Base-by-base conservation (phyloP, 2,888 invertebrate genomes). In the Ephialtes manifestator region DNA sequence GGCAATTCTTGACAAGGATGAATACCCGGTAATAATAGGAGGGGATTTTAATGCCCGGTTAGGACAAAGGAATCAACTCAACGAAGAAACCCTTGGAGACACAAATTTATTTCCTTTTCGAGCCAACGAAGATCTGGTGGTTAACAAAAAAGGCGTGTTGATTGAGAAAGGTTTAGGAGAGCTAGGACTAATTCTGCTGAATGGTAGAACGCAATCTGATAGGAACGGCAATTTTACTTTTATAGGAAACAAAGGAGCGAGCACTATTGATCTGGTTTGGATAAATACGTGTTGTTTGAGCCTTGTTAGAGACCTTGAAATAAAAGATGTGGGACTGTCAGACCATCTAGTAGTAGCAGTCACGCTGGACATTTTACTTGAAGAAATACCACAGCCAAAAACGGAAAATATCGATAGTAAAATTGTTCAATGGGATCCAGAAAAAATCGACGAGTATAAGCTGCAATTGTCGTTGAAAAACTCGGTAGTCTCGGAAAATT, bases 171-270 rank as follows among this genome's bases (percentile, higher is more conserved):
- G 15, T 5, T 28, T 77, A 11, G 60, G 70, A 15, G 20, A 20
- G 15, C 43, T 77, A 39, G 72, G 81, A 31, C 35, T 84, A 2
- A 51, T 53, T 31, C 18, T 58, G 8, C 13, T 81, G 18, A 76
- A 84, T 24, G 77, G 81, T 31, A 58, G 76, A 65, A 53, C 75
- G 0, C 31, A 20, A 0, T 60, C 71, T 13, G 81, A 76, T 24
- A 13, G 11, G 35, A 51, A 67, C 5, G 72, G 78, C 10, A 46
- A 4, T 15, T 10, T 18, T 18, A 79, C 71, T 11, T 81, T 55
- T 13, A 39, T 68, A 35, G 81, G 77, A 5, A 35, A 48, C 39
- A 65, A 3, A 15, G 28, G n/a, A 15, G 28, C 31, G 24, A 35
- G 35, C 4, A 35, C 35, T 35, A 35, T 35, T 2, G 35, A 35